These are phyloP conservation scores for Trichoplusia ni DNA, from an alignment of 1,140 invertebrate species.

Conservation along the genomic window DNA sequence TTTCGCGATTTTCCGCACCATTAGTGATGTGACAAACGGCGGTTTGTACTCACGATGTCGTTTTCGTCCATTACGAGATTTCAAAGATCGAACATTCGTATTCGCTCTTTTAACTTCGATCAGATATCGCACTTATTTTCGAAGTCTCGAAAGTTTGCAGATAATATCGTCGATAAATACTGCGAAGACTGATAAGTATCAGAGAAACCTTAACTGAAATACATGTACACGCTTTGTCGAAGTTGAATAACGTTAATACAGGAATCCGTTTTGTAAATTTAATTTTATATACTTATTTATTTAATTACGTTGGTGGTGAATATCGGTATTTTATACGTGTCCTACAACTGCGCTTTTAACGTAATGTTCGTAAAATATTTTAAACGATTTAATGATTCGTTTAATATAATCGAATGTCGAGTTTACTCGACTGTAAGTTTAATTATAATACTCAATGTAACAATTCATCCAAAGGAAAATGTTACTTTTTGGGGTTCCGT, in stretches of 20 bases:
- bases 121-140: slow-evolving; percentile 45
- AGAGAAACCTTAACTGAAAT: not conserved
- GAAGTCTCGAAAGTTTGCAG: slow-evolving; percentile 8
- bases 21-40: slow-evolving; percentile 71
- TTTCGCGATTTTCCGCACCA: slow-evolving; percentile 69
- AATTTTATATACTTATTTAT: too few relatives aligned
- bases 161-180: slow-evolving; percentile 4
- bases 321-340: too few relatives aligned
- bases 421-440: too few relatives aligned
- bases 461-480: too few relatives aligned
- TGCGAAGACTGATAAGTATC: not conserved
- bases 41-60: slow-evolving; percentile 70
- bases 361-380: too few relatives aligned
- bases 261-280: too few relatives aligned
- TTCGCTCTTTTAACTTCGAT: slow-evolving; percentile 55
- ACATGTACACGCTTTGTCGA: not conserved
- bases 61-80: slow-evolving; percentile 70
- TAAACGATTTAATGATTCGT: too few relatives aligned
- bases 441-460: too few relatives aligned
- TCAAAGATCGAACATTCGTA: slow-evolving; percentile 59
- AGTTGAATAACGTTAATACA: not conserved
- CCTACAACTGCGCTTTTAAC: too few relatives aligned
- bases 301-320: too few relatives aligned
- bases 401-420: too few relatives aligned
- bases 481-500: too few relatives aligned